phyloP scores from a whole-genome alignment of 2,888 invertebrate genomes.

The Drosophila melanosoma region DNA sequence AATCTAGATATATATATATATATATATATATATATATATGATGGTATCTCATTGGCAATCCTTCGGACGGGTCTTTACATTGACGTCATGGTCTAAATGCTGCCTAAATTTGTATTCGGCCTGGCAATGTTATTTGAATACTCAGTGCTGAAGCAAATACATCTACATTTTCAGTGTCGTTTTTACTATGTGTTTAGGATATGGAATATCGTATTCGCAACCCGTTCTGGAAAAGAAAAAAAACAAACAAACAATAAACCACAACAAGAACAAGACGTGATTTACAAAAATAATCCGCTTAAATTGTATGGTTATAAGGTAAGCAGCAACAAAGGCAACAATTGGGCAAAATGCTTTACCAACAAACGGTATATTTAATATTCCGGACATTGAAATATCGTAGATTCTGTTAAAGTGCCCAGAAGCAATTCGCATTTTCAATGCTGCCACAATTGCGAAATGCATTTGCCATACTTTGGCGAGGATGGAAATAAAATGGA shows the following conservation, averaged over 20 bases:
- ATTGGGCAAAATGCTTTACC: constrained; percentile 1
- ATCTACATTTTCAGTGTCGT: not conserved
- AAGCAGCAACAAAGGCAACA: constrained; percentile 11
- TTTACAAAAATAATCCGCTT: constrained; percentile 60
- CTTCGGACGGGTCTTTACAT: not conserved
- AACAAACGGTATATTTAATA: constrained; percentile 17
- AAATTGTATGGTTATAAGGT: constrained; percentile 24
- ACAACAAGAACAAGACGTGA: constrained; percentile 24
- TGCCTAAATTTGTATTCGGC: not conserved
- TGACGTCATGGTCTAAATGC: not conserved
- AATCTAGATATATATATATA: not conserved
- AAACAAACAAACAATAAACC: not conserved
- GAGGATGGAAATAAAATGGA: constrained; percentile 11
- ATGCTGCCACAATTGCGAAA: constrained; percentile 1
- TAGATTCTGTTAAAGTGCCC: constrained; percentile 28
- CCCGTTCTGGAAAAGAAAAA: not conserved
- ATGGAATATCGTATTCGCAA: not conserved
- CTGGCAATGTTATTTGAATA: not conserved
- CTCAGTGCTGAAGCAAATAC: not conserved
- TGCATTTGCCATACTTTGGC: constrained; percentile 40
- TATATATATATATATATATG: not conserved
- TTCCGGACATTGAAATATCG: constrained; percentile 25
- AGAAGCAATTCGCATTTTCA: constrained; percentile 9
- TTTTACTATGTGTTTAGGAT: not conserved
- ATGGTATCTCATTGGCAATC: not conserved